Base-by-base conservation (phyloP, 1,140 invertebrate species). In the Orussus abietinus region DNA sequence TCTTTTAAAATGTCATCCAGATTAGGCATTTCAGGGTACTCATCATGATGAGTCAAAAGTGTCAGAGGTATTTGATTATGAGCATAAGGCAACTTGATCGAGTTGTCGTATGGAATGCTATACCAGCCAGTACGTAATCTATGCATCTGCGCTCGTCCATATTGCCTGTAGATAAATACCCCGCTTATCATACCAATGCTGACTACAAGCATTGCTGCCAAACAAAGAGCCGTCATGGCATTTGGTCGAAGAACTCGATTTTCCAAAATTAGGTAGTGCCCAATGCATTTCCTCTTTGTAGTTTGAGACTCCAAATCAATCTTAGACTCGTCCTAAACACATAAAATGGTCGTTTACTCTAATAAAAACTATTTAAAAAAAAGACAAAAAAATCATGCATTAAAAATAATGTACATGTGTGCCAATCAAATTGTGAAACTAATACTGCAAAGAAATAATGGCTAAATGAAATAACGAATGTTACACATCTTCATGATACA, bases 161-260 rank as follows among this genome's bases (percentile, higher is more conserved):
- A 85, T 39, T 87, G 79, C n/a, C 79, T 79, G 66, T 90, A 91
- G 14, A 92, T 70, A 54, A 84, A 84, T 26, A 86, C 75, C 10
- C 88, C 88, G 15, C 83, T 82, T 35, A 87, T 76, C 19, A 91
- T 80, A 4, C 86, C 86, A 53, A 85, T 78, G 30, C 84, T 77
- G 57, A 90, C 80, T 2, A 90, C 81, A 20, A 86, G 57, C 1
- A 90, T 54, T 1, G 85, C 82, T 15, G 82, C 80, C 13, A 91
- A 65, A 52, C 84, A 81, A 14, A 86, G 69, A 12, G 82, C 82
- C 28, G 82, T 84, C 38, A 79, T 75, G 12, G 77, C 77, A 48
- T 74, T 80, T 19, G 79, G 75, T 30, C 77, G 71, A 4, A 59
- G 49, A 18, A 62, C 53, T 2, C 53, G 60, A 25, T 51, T 58